Conservation (phyloP, 2,113 vertebrate genomes). For the Ovis canadensis region DNA sequence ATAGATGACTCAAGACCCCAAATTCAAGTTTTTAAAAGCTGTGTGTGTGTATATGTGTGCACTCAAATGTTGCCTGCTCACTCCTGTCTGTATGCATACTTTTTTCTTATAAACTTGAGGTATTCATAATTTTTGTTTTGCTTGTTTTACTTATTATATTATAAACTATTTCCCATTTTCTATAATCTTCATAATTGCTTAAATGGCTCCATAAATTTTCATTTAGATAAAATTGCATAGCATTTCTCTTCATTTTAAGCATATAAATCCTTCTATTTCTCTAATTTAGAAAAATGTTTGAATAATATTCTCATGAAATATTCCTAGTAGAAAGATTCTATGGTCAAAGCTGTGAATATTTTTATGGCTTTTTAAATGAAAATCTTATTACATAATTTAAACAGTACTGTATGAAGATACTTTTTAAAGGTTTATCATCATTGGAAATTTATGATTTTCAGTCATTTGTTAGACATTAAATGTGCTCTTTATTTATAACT, state of each 20-base stretch:
- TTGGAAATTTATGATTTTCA: slow-evolving; percentile 10
- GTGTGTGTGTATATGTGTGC: background rate
- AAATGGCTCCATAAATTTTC: slow-evolving; percentile 5
- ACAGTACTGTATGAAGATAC: background rate
- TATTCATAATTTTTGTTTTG: background rate
- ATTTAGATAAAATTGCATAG: background rate
- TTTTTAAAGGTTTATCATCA: slow-evolving; percentile 33
- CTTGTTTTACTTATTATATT: background rate
- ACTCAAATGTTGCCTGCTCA: background rate
- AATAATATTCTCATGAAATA: slow-evolving; percentile 14
- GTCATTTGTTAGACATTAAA: background rate
- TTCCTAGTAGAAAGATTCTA: background rate
- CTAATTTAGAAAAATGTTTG: background rate
- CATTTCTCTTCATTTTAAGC: background rate
- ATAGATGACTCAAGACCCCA: background rate
- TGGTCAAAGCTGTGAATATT: background rate
- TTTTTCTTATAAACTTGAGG: background rate
- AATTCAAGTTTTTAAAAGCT: background rate
- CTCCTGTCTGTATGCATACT: background rate
- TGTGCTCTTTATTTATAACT: slow-evolving; percentile 11
- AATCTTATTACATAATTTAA: background rate
- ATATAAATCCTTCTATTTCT: background rate
- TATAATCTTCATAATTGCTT: background rate
- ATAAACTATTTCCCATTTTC: background rate
- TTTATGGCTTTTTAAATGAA: background rate